Evolutionary conservation across 2,888 invertebrate genomes (phyloP), one percentile per base, ranked within the genome.

Genomic region (Thymelicus sylvestris): DNA sequence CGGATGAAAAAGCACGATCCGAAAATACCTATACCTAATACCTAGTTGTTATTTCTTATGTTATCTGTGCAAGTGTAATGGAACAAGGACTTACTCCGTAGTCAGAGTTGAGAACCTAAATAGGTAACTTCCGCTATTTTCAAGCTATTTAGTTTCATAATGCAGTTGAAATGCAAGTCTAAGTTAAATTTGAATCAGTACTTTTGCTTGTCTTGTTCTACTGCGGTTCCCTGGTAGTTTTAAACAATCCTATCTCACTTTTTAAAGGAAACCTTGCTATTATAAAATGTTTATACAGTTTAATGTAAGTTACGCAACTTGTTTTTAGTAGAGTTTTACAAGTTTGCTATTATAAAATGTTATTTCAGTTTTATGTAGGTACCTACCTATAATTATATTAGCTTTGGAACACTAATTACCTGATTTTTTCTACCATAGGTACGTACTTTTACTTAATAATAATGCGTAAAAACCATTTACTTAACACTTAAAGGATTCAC

Each of bases 141-240:
- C 68, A 57, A 63, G 68, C 68, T 63, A 68, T 68, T 68, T 68
- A 68, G 63, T 68, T 68, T 63, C 68, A 68, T 68, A 63, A 68
- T 57, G 47, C 62, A 63, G 68, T 68, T 57, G 63, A 47, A 68
- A 67, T 62, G 38, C 68, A 55, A 68, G 62, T 62, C 62, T 68
- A 68, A 68, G 68, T 62, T 62, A 62, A 68, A 68, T 68, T 62
- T 68, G 62, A 68, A 68, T 68, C 62, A 44, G 62, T 62, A 68
- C 55, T 62, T 68, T 68, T 68, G 67, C 55, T 68, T 68, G 67
- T 68, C 67, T 68, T n/a, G n/a, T n/a, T 68, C 55, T 41, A 24
- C 68, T 52, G 68, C n/a, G 61, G 61, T 44, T 68, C 55, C 68
- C 52, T 67, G 52, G n/a, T 19, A 52, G 67, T 68, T 62, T 55